A percentile compares a stretch with the other conserved stretches of the same genome.
Conservation (phyloP, 2,113 vertebrate species). For the Alexandromys fortis region DNA sequence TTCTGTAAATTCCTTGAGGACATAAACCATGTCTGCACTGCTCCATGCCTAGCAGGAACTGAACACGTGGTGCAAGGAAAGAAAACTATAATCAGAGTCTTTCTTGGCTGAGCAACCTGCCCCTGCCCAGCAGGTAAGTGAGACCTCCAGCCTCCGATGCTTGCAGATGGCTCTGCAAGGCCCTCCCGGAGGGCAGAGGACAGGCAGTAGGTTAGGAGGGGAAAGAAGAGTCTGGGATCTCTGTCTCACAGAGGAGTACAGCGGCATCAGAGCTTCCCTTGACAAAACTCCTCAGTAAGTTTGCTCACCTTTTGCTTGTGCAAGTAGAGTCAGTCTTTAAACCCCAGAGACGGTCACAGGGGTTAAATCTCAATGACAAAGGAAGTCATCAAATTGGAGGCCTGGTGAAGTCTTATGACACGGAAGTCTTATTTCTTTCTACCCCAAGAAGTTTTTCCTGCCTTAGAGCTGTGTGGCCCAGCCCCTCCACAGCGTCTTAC, state of each 20-base stretch:
- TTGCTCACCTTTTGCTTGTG: not conserved
- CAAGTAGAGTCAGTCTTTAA: not conserved
- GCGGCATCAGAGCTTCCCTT: not conserved
- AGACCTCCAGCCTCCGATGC: not conserved
- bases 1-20: not conserved
- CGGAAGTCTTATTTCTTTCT: not conserved
- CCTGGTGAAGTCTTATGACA: not conserved
- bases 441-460: not conserved
- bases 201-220: not conserved
- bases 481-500: not conserved
- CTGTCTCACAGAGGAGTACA: not conserved
- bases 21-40: not conserved
- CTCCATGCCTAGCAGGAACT: not conserved
- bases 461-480: not conserved
- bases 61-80: not conserved
- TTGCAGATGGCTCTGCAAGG: not conserved
- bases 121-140: not conserved
- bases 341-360: not conserved
- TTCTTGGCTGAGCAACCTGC: not conserved
- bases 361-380: not conserved
- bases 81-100: not conserved
- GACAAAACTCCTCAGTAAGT: not conserved
- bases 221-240: not conserved
- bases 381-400: not conserved
- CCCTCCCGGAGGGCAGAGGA: not conserved